Base-by-base conservation (phyloP, 2,888 invertebrate species). In the Nebria brevicollis region DNA sequence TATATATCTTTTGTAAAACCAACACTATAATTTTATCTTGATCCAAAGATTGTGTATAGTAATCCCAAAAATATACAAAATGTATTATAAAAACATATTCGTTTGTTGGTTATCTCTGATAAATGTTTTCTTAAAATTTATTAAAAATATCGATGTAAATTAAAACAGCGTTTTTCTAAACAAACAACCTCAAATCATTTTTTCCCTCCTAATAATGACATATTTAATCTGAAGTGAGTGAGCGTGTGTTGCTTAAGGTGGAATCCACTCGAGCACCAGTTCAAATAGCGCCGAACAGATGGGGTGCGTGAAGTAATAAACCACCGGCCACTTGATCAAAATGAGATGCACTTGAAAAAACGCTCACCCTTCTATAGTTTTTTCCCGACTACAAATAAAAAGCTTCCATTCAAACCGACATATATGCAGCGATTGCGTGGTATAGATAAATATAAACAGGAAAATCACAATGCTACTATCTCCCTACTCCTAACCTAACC, bases 81-180 rank as follows among this genome's bases (percentile, higher is more conserved):
- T 81, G 79, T 79, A 76, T 72, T 77, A 74, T 79, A 70, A 25
- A 54, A 54, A 68, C 25, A 79, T 78, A 79, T 79, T 74, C 72
- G 72, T 78, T 78, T 64, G 78, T 78, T 79, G 75, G 72, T 79
- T 75, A 79, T 79, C 66, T 79, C 75, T 78, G 65, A 78, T 81
- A 81, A 81, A 81, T 81, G 81, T 81, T 81, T 81, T 81, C 81
- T 81, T 81, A 81, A 81, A 79, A 81, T 81, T 81, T 81, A 81
- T 81, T 81, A 81, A 79, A 78, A 79, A 81, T 81, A 81, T 81
- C 73, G 77, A 77, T 81, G 81, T 81, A 81, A 81, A 81, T 77
- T 81, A 81, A 77, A 81, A 54, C 34, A 72, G 73, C 77, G 77
- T 81, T 81, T 81, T 81, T 77, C 65, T 77, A 81, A 77, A 42